Conservation (phyloP, 2,797 vertebrate genomes). For the Sebastiscus albofasciatus region DNA sequence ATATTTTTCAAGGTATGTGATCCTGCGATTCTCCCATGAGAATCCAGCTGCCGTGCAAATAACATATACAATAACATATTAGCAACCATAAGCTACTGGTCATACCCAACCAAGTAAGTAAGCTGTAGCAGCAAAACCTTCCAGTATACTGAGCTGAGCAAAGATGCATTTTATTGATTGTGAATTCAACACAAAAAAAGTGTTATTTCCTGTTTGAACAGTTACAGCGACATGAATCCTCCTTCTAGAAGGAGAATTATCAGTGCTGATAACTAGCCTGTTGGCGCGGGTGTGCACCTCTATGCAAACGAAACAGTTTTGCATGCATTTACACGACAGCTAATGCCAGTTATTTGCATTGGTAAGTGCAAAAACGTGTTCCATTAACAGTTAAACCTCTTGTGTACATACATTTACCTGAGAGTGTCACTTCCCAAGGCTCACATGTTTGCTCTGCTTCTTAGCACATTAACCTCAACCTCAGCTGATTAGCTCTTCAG, state of each 20-base stretch:
- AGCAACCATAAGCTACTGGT: neutral
- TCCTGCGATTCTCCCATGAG: no score
- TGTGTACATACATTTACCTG: neutral
- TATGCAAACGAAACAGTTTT: conserved; percentile 35
- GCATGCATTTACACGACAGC: conserved; percentile 21
- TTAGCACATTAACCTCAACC: neutral
- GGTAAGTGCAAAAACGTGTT: neutral
- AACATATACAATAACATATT: no score
- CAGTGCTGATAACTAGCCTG: neutral
- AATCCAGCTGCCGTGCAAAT: no score
- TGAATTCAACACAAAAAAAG: neutral
- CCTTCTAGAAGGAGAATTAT: neutral
- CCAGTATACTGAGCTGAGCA: neutral
- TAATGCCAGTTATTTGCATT: conserved; percentile 8
- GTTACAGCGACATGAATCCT: neutral
- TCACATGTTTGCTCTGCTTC: neutral
- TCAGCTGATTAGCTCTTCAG: neutral
- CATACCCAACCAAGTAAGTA: neutral
- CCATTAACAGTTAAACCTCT: neutral
- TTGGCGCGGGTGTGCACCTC: neutral
- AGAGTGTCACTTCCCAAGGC: neutral
- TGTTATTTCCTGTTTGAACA: neutral
- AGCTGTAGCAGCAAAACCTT: neutral
- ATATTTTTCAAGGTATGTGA: no score
- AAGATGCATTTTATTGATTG: neutral